Base-by-base conservation (phyloP, 2,797 vertebrate species). In the Chelon labrosus region DNA sequence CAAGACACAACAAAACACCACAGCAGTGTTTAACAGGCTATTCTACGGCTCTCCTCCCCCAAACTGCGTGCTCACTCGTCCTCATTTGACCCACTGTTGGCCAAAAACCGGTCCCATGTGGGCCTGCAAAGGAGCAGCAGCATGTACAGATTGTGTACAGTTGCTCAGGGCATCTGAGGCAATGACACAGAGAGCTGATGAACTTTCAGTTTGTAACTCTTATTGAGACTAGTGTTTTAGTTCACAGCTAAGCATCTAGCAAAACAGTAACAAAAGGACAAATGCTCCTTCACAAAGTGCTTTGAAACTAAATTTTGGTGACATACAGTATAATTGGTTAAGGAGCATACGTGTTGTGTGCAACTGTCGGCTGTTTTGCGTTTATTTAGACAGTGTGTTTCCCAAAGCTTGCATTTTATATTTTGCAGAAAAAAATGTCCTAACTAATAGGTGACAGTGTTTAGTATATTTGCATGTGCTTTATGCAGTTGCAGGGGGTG, bases 41-140 rank as follows among this genome's bases (percentile, higher is more conserved):
- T 11, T 16, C 54, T 69, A 39, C 56, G 31, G 12, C 57, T 53
- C 76, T 64, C n/a, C 61, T 70, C 31, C 65, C 66, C 66, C 65
- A 79, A 58, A 79, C 35, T 52, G 50, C 25, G 53, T 56, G 70
- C 47, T 70, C 61, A n/a, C 77, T 81, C 46, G 65, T 91, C 81
- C 85, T 83, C 19, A 85, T 87, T 83, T 89, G 86, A 91, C 88
- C 85, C 60, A 27, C 75, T 38, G 70, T 71, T 86, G 80, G 77
- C 72, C 79, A 73, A 85, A 65, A 49, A 78, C 41, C 16, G 68
- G 65, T 78, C 69, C 85, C 75, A 58, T 82, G 76, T 71, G 65
- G 70, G 77, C 68, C 44, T 35, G 42, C 67, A 69, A 74, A 79
- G 65, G 66, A 84, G 77, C 72, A 81, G 80, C 79, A 49, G 68